phyloP scores from a whole-genome alignment of 2,888 invertebrate genomes.

The Coleophora deauratella region DNA sequence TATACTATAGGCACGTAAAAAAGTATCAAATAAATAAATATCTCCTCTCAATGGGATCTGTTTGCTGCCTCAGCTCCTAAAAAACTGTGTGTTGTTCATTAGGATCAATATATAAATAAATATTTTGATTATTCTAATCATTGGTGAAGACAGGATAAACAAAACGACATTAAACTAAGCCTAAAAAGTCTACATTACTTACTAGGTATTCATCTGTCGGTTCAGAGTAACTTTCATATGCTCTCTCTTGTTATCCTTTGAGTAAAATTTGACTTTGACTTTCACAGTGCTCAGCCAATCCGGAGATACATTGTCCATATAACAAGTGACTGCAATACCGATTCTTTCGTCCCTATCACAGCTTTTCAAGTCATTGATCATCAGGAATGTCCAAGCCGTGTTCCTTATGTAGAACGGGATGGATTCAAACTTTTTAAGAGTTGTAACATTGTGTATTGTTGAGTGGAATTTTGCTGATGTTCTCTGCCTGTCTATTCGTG shows the following conservation, averaged over 20 bases:
- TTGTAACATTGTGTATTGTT: not conserved
- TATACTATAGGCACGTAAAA: no score
- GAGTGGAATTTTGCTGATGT: not conserved
- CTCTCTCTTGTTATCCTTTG: not conserved
- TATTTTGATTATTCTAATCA: no score
- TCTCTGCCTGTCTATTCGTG: not conserved
- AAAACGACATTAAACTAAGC: no score
- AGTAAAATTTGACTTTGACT: not conserved
- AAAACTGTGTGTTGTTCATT: no score
- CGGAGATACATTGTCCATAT: not conserved
- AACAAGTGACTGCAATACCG: not conserved
- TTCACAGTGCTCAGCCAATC: not conserved
- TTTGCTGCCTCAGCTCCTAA: no score
- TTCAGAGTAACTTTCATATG: not conserved
- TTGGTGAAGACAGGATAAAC: no score
- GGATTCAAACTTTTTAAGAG: not conserved
- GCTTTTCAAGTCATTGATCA: not conserved
- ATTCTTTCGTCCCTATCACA: not conserved
- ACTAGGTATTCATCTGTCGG: no score
- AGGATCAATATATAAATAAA: no score
- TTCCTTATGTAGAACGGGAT: constrained; percentile 1
- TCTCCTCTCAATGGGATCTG: no score
- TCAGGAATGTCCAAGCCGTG: not conserved
- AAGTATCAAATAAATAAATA: no score
- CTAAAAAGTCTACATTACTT: no score